These are phyloP conservation scores for Paralichthys olivaceus DNA, from an alignment of 2,113 vertebrate species.

Conservation along the genomic window DNA sequence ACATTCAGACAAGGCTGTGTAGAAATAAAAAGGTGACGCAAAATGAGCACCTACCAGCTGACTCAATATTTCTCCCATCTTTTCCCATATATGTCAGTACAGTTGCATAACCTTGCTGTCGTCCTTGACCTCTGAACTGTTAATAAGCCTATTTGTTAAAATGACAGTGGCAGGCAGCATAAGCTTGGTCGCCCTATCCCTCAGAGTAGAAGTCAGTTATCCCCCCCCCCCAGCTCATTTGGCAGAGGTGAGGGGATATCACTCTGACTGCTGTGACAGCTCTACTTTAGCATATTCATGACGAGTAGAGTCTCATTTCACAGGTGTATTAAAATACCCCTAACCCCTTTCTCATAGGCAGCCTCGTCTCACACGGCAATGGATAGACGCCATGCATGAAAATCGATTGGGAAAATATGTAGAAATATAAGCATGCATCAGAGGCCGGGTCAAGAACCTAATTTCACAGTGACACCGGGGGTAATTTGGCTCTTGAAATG, in stretches of 20 bases:
- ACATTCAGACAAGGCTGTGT: slow-evolving; percentile 66
- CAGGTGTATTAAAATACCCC: slow-evolving; percentile 97
- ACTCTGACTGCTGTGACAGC: slow-evolving; percentile 91
- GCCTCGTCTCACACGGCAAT: slow-evolving; percentile 87
- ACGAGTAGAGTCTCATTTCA: slow-evolving; percentile 91
- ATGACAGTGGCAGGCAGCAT: slow-evolving; percentile 80
- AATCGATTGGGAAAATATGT: slow-evolving; percentile 96
- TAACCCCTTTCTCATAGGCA: slow-evolving; percentile 90
- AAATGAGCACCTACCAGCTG: slow-evolving; percentile 35
- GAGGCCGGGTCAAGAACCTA: slow-evolving; percentile 99
- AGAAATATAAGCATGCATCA: slow-evolving; percentile 99
- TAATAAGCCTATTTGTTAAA: slow-evolving; percentile 85
- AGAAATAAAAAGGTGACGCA: slow-evolving; percentile 59
- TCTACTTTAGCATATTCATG: slow-evolving; percentile 97
- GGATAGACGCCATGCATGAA: slow-evolving; percentile 93
- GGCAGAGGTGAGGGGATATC: slow-evolving; percentile 86
- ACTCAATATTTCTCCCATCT: slow-evolving; percentile 73
- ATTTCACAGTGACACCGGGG: slow-evolving; percentile 98
- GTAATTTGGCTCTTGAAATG: slow-evolving; percentile 99
- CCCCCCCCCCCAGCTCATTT: slow-evolving; percentile 57
- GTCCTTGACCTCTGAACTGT: slow-evolving; percentile 82
- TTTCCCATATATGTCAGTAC: slow-evolving; percentile 52
- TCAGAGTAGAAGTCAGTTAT: slow-evolving; percentile 70
- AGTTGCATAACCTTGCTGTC: slow-evolving; percentile 74
- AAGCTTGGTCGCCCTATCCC: slow-evolving; percentile 68